phyloP scores from a whole-genome alignment of 2,888 invertebrate genomes.

The Allacma fusca region DNA sequence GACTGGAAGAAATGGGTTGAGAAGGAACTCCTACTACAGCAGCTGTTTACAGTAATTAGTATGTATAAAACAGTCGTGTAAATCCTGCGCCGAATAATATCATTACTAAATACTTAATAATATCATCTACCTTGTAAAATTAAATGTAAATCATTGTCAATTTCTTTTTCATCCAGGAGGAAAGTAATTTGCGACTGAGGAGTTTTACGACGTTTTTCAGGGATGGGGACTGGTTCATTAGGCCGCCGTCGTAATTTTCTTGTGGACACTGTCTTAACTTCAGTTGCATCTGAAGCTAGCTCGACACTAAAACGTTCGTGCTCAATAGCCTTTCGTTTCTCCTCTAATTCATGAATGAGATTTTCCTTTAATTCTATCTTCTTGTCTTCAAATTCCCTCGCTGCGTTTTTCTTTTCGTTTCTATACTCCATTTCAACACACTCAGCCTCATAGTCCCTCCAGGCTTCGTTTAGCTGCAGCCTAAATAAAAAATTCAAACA shows the following conservation, averaged over 20 bases:
- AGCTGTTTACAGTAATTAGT: conserved; percentile 32
- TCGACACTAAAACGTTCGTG: conserved; percentile 88
- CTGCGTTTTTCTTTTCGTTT: conserved; percentile 86
- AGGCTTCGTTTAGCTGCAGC: conserved; percentile 77
- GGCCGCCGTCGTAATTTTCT: conserved; percentile 89
- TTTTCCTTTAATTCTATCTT: conserved; percentile 90
- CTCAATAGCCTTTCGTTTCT: conserved; percentile 88
- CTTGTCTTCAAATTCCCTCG: conserved; percentile 93
- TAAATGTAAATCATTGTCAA: conserved; percentile 83
- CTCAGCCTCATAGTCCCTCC: conserved; percentile 82
- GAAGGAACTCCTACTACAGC: conserved; percentile 18
- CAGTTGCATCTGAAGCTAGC: conserved; percentile 85
- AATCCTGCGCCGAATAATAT: not conserved
- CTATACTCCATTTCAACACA: conserved; percentile 87
- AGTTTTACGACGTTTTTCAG: conserved; percentile 78
- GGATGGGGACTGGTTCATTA: conserved; percentile 89
- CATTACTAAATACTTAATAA: conserved; percentile 55
- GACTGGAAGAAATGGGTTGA: not conserved
- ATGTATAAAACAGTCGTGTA: not conserved
- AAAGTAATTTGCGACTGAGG: conserved; percentile 86
- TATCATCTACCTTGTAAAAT: conserved; percentile 73
- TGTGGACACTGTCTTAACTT: conserved; percentile 95
- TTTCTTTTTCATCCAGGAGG: conserved; percentile 85
- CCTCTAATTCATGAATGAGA: conserved; percentile 88
- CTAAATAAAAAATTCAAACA: conserved; percentile 62